Conservation (phyloP, 2,888 invertebrate genomes). For the Rhyacophila evoluta region DNA sequence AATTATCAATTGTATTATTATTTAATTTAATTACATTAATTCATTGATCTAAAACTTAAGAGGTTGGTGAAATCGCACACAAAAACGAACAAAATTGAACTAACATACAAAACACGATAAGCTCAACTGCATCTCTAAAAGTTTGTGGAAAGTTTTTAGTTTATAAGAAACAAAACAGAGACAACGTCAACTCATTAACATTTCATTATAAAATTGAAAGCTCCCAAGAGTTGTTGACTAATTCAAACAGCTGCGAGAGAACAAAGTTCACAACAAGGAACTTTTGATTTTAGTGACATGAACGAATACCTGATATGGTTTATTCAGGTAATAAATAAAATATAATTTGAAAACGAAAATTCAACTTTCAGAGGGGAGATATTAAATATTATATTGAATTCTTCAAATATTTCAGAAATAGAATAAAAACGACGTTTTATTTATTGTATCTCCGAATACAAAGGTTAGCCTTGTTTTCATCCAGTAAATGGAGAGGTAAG, state of each 20-base stretch:
- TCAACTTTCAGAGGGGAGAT: too few relatives aligned
- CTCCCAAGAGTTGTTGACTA: conserved; percentile 32
- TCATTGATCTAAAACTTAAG: too few relatives aligned
- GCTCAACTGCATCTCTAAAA: conserved; percentile 28
- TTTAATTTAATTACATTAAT: too few relatives aligned
- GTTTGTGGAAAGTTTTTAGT: conserved; percentile 16
- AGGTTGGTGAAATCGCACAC: not conserved
- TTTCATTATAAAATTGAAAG: conserved; percentile 37
- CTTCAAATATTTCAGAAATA: too few relatives aligned
- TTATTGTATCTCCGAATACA: too few relatives aligned
- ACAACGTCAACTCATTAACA: conserved; percentile 42
- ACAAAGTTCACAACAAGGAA: not conserved
- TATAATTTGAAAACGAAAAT: too few relatives aligned
- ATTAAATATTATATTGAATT: too few relatives aligned
- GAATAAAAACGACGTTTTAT: too few relatives aligned
- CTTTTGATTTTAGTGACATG: not conserved
- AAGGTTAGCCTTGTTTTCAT: too few relatives aligned
- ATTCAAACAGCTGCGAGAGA: not conserved
- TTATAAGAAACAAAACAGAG: conserved; percentile 23
- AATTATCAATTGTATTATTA: too few relatives aligned
- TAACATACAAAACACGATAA: not conserved
- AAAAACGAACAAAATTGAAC: not conserved
- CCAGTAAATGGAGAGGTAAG: too few relatives aligned
- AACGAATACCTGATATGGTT: not conserved
- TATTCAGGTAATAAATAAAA: not conserved